phyloP scores from a whole-genome alignment of 2,888 invertebrate genomes.

The Tenthredo amoena region DNA sequence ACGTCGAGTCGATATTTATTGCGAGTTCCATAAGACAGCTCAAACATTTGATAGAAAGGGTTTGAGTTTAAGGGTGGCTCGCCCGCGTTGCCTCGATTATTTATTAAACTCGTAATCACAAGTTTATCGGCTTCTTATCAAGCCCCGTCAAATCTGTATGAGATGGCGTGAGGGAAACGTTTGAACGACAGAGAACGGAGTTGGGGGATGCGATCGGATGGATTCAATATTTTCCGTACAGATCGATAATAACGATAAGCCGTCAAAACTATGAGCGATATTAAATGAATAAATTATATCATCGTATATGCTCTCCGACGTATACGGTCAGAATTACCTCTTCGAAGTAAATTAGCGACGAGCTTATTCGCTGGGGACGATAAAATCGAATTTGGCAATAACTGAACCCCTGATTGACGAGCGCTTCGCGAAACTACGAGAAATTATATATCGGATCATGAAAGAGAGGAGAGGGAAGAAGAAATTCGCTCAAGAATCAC shows the following conservation, averaged over 20 bases:
- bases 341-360: neutral
- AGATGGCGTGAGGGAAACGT: constrained; percentile 11
- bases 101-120: constrained; percentile 40
- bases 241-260: neutral
- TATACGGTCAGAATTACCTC: neutral
- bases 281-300: neutral
- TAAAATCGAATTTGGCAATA: neutral
- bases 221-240: neutral
- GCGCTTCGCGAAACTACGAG: neutral
- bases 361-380: neutral
- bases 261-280: neutral
- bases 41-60: neutral
- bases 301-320: too few relatives aligned
- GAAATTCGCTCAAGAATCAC: neutral
- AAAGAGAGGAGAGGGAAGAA: too few relatives aligned
- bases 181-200: neutral
- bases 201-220: neutral
- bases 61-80: neutral
- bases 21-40: neutral
- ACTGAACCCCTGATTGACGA: neutral
- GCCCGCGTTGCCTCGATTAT: neutral
- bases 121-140: constrained; percentile 38
- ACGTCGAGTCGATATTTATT: neutral
- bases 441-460: neutral
- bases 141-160: neutral